These are phyloP conservation scores for Norana najaformis DNA, from an alignment of 2,888 invertebrate species.

Conservation along the genomic window DNA sequence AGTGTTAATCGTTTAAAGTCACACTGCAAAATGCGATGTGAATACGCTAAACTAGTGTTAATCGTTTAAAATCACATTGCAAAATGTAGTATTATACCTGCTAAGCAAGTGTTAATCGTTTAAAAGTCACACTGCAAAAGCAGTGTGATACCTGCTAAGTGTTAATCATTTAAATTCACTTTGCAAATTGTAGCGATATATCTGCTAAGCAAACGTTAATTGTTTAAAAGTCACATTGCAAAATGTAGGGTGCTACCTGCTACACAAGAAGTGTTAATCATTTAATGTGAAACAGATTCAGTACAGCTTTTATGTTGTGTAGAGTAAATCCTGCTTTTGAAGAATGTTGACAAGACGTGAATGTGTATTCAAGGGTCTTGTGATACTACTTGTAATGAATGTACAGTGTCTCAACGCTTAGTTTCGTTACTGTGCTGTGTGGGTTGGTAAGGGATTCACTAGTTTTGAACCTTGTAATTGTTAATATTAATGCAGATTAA, in stretches of 20 bases:
- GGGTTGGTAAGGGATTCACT: not conserved
- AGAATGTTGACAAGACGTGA: not conserved
- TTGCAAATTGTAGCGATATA: no score
- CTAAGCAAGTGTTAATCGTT: not conserved
- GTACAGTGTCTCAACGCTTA: no score
- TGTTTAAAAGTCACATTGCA: not conserved
- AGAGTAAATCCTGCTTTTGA: not conserved
- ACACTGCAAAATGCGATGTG: not conserved
- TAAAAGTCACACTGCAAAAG: no score
- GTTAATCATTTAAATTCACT: not conserved
- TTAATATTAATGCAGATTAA: constrained; percentile 7
- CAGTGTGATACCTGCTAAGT: no score
- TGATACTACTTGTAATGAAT: not conserved
- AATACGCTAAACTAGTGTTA: not conserved
- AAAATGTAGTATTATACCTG: not conserved
- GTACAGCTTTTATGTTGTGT: no score
- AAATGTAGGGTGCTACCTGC: no score
- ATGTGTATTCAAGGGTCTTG: not conserved
- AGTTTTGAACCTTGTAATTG: not conserved
- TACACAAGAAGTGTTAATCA: not conserved
- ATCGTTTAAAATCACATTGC: not conserved
- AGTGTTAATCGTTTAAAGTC: not conserved
- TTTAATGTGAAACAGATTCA: not conserved
- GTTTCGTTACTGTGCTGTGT: not conserved
- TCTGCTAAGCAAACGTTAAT: no score